These are phyloP conservation scores for Heteromormyrus szaboi DNA, from an alignment of 2,797 vertebrate species.

Conservation along the genomic window DNA sequence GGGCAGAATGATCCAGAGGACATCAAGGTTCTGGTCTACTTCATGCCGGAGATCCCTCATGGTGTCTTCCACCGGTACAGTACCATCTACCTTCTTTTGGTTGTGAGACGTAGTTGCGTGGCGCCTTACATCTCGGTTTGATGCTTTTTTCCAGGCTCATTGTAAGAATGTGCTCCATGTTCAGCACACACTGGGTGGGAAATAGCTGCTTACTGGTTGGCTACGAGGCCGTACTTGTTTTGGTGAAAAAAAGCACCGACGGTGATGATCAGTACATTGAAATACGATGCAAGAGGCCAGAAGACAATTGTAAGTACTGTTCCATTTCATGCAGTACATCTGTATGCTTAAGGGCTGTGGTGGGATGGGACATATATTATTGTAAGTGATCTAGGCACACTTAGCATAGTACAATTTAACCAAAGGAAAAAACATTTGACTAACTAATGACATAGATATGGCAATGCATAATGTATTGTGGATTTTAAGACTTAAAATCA, in stretches of 20 bases:
- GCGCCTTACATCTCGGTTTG: neutral
- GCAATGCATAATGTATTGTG: neutral
- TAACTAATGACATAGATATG: neutral
- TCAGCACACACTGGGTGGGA: constrained; percentile 55
- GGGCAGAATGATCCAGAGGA: constrained; percentile 55
- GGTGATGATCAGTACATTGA: constrained; percentile 59
- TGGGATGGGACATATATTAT: neutral
- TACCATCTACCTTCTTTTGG: neutral
- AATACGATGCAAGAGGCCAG: constrained; percentile 54
- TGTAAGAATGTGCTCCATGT: constrained; percentile 58
- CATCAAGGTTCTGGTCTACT: constrained; percentile 54
- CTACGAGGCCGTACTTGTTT: constrained; percentile 48
- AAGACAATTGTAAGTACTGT: constrained; percentile 34
- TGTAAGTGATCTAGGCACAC: constrained; percentile 35
- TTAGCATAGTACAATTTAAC: constrained; percentile 12
- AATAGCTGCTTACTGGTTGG: constrained; percentile 53
- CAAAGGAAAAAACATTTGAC: neutral
- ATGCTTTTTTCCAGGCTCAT: constrained; percentile 48
- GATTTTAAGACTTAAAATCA: neutral
- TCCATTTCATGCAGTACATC: neutral
- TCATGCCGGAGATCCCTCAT: constrained; percentile 61
- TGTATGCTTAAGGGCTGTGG: neutral
- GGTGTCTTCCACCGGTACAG: constrained; percentile 66
- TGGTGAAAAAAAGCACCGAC: constrained; percentile 51
- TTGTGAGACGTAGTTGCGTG: neutral